Evolutionary conservation across 2,113 vertebrate genomes (phyloP).

Genomic region (Phylloscopus whistleri): DNA sequence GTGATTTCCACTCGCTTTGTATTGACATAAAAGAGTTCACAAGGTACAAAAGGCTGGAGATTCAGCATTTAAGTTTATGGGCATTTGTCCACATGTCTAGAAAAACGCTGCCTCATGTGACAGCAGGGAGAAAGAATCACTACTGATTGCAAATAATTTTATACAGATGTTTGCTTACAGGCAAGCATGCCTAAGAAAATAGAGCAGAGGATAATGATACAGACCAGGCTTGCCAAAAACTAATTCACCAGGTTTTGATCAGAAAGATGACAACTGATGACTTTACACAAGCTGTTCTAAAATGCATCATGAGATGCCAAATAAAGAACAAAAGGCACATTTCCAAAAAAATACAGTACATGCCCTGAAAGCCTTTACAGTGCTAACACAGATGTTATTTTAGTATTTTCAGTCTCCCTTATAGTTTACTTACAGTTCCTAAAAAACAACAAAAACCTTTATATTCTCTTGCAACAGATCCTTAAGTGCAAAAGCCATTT

Average conservation of each 20-base stretch:
- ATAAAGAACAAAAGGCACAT: neutral
- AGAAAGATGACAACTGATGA: neutral
- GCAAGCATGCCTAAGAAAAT: neutral
- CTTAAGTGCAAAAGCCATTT: neutral
- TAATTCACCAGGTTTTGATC: neutral
- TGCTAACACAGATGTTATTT: neutral
- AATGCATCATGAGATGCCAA: neutral
- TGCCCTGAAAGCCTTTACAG: neutral
- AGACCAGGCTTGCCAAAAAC: neutral
- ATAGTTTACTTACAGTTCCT: neutral
- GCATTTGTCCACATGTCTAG: neutral
- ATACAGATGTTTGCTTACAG: neutral
- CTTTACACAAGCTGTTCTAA: neutral
- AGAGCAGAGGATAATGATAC: neutral
- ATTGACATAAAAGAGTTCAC: neutral
- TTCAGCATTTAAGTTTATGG: neutral
- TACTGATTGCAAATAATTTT: neutral
- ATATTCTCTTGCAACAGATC: neutral
- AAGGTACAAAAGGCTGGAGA: neutral
- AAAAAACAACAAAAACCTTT: neutral
- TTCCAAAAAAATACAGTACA: neutral
- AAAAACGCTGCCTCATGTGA: neutral
- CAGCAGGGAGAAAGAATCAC: neutral
- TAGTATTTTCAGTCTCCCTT: neutral
- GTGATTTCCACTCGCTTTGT: accelerated